phyloP scores from a whole-genome alignment of 2,113 vertebrate genomes.

The Hippocampus barbouri region DNA sequence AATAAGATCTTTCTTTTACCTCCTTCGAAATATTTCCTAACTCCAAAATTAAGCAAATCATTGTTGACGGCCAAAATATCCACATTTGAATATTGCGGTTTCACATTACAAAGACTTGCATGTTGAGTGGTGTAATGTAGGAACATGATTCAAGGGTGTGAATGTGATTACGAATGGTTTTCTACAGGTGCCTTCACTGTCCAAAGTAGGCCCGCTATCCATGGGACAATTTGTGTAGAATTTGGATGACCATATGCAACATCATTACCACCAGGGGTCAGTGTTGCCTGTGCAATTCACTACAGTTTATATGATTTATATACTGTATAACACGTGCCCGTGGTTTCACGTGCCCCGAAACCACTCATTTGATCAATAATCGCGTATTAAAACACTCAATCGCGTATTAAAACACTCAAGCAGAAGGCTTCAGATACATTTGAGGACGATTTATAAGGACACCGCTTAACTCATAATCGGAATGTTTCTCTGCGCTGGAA shows the following conservation, averaged over 20 bases:
- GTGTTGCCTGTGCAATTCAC: background rate
- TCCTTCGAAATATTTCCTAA: background rate
- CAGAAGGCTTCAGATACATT: background rate
- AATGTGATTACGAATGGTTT: too few species aligned
- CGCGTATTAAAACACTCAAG: background rate
- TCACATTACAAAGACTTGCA: background rate
- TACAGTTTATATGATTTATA: background rate
- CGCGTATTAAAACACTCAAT: background rate
- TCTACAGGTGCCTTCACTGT: too few species aligned
- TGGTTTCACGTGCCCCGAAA: conserved; percentile 4
- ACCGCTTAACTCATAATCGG: too few species aligned
- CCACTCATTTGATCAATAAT: conserved; percentile 12
- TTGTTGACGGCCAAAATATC: background rate
- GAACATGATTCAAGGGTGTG: too few species aligned
- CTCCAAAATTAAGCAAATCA: background rate
- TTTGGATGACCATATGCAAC: background rate
- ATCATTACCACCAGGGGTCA: conserved; percentile 38
- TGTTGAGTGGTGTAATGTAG: background rate
- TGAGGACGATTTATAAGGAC: too few species aligned
- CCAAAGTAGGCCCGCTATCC: too few species aligned
- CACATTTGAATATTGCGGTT: background rate
- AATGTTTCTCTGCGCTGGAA: too few species aligned
- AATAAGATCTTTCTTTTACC: background rate
- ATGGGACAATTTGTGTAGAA: background rate
- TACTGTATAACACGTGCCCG: background rate